Percentiles rank a stretch among this genome's conserved stretches.
Conservation (phyloP, 2,888 invertebrate genomes). For the Malthinus flaveolus region DNA sequence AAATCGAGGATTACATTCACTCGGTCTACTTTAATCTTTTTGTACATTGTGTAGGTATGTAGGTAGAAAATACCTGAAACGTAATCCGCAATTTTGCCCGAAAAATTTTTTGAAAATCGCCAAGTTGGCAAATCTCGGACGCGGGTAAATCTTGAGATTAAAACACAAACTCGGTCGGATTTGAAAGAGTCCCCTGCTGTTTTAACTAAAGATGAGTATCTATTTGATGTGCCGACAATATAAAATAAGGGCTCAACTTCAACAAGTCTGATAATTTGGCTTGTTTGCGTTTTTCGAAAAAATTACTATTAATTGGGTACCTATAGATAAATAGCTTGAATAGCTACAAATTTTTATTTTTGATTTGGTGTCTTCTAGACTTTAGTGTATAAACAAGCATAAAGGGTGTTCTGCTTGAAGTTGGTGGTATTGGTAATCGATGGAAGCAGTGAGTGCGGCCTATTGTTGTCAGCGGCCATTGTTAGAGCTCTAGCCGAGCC, state of each 20-base stretch:
- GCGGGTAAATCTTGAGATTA: constrained; percentile 36
- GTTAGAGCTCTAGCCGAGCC: constrained; percentile 46
- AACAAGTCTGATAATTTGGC: constrained; percentile 9
- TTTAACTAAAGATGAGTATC: constrained; percentile 32
- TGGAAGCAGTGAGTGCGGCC: constrained; percentile 44
- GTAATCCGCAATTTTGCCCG: constrained; percentile 31
- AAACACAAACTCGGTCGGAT: constrained; percentile 28
- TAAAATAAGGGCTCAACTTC: constrained; percentile 13
- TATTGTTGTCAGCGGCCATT: constrained; percentile 48
- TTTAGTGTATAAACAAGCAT: constrained; percentile 29
- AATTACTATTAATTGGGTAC: no score
- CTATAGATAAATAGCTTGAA: no score
- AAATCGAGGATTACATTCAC: constrained; percentile 15
- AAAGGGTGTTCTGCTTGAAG: constrained; percentile 45
- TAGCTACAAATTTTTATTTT: not conserved
- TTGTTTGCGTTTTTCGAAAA: not conserved
- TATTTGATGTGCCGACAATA: constrained; percentile 34
- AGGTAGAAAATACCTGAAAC: constrained; percentile 32
- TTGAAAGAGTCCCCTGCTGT: constrained; percentile 30
- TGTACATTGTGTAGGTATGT: constrained; percentile 5
- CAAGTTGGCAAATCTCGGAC: constrained; percentile 29
- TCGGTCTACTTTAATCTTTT: constrained; percentile 6
- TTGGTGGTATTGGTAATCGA: constrained; percentile 47
- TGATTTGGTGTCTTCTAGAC: constrained; percentile 14
- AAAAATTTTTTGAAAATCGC: constrained; percentile 34